Conservation (phyloP, 2,797 vertebrate species). For the Sebastes nivosus region DNA sequence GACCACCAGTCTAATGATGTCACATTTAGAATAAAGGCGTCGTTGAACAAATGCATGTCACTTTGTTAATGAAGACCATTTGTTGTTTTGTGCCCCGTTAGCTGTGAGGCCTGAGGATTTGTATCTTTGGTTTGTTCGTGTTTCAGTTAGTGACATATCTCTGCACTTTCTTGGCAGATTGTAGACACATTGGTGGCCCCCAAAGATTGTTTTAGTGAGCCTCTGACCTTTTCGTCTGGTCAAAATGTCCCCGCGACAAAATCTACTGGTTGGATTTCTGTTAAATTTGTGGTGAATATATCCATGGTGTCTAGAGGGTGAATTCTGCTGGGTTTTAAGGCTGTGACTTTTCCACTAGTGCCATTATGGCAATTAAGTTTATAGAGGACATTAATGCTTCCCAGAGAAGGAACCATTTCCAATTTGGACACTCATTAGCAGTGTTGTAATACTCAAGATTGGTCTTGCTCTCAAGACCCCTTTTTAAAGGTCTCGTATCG, state of each 20-base stretch:
- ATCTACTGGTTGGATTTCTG: neutral
- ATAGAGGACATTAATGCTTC: no score
- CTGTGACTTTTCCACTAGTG: no score
- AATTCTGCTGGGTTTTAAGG: no score
- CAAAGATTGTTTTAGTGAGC: neutral
- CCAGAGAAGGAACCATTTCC: no score
- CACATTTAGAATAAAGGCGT: neutral
- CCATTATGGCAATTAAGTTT: no score
- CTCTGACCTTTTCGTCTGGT: neutral
- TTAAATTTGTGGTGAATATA: neutral
- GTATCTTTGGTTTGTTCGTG: neutral
- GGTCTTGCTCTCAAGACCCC: no score
- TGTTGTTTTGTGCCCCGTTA: neutral
- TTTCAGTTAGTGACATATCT: neutral
- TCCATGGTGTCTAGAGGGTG: no score
- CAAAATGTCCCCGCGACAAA: neutral
- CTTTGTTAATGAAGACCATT: conserved; percentile 10
- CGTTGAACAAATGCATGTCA: neutral
- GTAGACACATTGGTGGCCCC: neutral
- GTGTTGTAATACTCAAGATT: no score
- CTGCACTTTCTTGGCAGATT: neutral
- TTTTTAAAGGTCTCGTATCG: no score
- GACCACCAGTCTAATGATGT: neutral
- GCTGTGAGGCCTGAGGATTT: neutral
- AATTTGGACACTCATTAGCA: no score